Percentiles rank a stretch among this genome's conserved stretches.
Evolutionary conservation across 2,113 vertebrate genomes (phyloP).

Genomic region (Albula glossodonta): DNA sequence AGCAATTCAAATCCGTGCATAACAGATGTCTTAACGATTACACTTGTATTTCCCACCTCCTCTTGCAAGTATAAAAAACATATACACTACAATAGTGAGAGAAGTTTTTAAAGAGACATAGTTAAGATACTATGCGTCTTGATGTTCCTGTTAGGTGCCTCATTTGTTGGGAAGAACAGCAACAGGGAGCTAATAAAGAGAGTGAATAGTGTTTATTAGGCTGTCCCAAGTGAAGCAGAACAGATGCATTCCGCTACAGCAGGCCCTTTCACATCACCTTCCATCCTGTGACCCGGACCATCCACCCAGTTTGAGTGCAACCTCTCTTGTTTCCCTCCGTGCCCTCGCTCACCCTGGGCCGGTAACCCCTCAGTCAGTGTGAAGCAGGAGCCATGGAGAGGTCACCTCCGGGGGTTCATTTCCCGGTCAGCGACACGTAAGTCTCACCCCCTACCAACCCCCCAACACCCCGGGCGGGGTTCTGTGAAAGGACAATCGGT

Average conservation of each 20-base stretch:
- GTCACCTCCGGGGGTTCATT: neutral
- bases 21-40: no score
- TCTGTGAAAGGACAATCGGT: constrained; percentile 34
- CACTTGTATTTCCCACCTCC: no score
- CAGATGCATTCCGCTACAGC: neutral
- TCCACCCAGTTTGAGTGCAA: neutral
- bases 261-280: neutral
- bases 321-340: no score
- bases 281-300: neutral
- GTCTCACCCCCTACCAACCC: no score
- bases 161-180: neutral
- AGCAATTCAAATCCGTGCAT: no score
- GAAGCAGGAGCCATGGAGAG: neutral
- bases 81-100: no score
- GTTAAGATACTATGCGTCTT: neutral
- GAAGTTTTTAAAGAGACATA: neutral
- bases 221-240: neutral
- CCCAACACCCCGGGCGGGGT: neutral
- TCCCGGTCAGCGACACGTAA: neutral
- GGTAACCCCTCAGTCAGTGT: neutral
- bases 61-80: no score
- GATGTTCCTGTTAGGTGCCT: neutral
- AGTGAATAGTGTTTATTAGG: neutral
- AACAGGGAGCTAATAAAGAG: neutral
- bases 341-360: no score